Base-by-base conservation (phyloP, 2,888 invertebrate species). In the Blastobasis lacticolella region DNA sequence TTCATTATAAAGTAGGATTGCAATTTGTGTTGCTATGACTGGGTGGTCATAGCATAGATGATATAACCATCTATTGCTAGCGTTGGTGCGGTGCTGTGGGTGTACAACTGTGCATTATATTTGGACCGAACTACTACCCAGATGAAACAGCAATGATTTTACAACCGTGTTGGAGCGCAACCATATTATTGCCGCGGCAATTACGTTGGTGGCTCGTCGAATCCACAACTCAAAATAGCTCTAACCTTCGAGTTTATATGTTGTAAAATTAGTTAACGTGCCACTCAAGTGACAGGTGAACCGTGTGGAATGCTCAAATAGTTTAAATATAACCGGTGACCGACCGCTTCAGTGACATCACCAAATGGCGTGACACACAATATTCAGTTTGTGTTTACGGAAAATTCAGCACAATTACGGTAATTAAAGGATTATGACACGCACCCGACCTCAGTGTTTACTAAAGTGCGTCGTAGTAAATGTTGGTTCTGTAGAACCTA, bases 321-420 rank as follows among this genome's bases (percentile, higher is more conserved):
- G 40, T 56, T 50, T 54, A 57, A 62, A 64, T 23, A 66, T 64
- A 58, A 62, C 54, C 51, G 37, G 53, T 65, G 67, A 65, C 63
- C 54, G 53, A 52, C 50, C 54, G 52, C 53, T 51, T 41, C 51
- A 56, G 46, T 75, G 73, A 75, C 72, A 71, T 70, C 69, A 75
- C 53, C 50, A 60, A 60, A 49, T 54, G 36, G 51, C 50, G 48
- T 47, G 51, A 10, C 38, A 46, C 38, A 40, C 49, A 46, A 43
- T 23, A 23, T 23, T 23, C 23, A 23, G 23, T 23, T 23, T 23
- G 23, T 51, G 54, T 54, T 54, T 51, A 49, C 49, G 47, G 44
- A 50, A 45, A 50, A 50, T 23, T 23, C 36, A 23, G 37, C 4
- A 38, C 46, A 10, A 44, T 48, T 9, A 45, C 44, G 37, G 10